Conservation (phyloP, 2,113 vertebrate species). For the Pao palembangensis region DNA sequence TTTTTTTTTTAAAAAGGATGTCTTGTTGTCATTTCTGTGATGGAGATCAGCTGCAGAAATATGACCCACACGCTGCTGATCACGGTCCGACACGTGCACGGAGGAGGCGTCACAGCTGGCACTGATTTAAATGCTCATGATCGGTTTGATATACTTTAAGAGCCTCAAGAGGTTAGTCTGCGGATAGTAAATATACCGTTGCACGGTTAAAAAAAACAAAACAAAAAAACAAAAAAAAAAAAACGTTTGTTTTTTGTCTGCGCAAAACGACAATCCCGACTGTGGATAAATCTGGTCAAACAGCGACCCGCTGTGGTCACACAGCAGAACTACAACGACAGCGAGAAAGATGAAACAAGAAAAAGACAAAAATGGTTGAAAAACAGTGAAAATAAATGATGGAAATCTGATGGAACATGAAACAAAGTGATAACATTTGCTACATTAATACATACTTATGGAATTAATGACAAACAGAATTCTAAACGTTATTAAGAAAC, state of each 20-base stretch:
- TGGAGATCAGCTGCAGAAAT: neutral
- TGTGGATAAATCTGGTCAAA: slow-evolving; percentile 24
- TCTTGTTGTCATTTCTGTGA: neutral
- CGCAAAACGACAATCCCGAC: too few relatives aligned
- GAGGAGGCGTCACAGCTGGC: too few relatives aligned
- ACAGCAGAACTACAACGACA: slow-evolving; percentile 5
- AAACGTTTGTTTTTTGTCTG: too few relatives aligned
- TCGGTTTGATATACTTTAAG: too few relatives aligned
- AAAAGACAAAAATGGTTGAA: neutral
- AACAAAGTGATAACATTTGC: neutral
- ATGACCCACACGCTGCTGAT: neutral
- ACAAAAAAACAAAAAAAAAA: too few relatives aligned
- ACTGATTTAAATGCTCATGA: too few relatives aligned
- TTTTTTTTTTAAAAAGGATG: neutral
- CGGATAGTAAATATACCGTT: too few relatives aligned
- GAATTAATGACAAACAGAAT: too few relatives aligned
- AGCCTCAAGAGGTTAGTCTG: too few relatives aligned
- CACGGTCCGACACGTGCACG: too few relatives aligned
- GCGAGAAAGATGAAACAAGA: neutral
- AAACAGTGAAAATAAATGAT: neutral
- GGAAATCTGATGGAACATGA: neutral
- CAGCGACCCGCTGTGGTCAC: slow-evolving; percentile 38
- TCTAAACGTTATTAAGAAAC: neutral
- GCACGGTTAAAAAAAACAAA: too few relatives aligned
- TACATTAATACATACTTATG: too few relatives aligned